phyloP scores from a whole-genome alignment of 2,888 invertebrate species.

The Gasteruption jaculator region DNA sequence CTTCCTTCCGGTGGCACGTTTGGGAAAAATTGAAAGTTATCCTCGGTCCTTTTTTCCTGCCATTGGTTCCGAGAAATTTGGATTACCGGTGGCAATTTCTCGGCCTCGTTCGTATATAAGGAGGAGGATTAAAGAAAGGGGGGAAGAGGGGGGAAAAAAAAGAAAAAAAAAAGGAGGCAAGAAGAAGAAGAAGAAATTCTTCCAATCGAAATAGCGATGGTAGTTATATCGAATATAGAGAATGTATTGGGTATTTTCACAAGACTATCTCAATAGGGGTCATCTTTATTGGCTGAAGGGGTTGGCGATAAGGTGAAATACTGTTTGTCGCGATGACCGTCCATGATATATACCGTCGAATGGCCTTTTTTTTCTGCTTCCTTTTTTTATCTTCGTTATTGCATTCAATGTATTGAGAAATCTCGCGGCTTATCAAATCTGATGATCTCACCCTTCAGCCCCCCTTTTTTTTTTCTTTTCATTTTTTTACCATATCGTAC shows the following conservation, averaged over 20 bases:
- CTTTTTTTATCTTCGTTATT: neutral
- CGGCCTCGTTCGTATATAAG: too few relatives aligned
- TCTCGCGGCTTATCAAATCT: neutral
- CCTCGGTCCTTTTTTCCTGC: too few relatives aligned
- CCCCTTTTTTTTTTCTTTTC: neutral
- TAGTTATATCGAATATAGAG: conserved; percentile 38
- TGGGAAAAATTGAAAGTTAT: too few relatives aligned
- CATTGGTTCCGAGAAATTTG: too few relatives aligned
- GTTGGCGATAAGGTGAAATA: conserved; percentile 41
- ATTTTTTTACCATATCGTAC: too few relatives aligned
- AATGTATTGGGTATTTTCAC: conserved; percentile 36
- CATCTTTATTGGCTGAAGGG: conserved; percentile 41
- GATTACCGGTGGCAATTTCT: too few relatives aligned
- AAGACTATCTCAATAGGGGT: conserved; percentile 36
- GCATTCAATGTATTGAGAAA: neutral
- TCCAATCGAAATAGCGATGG: conserved; percentile 32
- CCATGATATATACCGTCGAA: too few relatives aligned
- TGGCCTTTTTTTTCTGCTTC: neutral
- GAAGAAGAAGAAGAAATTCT: conserved; percentile 28
- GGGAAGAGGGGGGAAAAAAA: neutral
- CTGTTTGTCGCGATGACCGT: conserved; percentile 33
- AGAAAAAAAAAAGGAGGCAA: conserved; percentile 1
- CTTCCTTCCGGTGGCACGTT: too few relatives aligned
- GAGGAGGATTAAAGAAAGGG: neutral
- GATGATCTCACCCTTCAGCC: neutral